These are phyloP conservation scores for Zonitis immaculata DNA, from an alignment of 2,888 invertebrate species.

Conservation along the genomic window DNA sequence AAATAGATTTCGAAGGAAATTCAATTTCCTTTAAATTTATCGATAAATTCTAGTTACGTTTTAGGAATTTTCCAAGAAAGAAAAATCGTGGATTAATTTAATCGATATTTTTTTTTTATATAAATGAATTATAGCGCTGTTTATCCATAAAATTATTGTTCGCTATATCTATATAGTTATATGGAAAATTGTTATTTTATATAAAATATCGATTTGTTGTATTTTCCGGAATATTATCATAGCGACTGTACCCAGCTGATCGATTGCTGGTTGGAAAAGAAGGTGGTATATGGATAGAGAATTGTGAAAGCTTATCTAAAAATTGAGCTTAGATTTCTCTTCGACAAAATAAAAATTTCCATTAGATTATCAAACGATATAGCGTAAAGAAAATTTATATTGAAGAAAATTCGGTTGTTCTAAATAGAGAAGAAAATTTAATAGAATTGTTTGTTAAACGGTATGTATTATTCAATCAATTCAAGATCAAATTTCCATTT, in stretches of 20 bases:
- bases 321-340: background rate
- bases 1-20: background rate
- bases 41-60: background rate
- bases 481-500: background rate
- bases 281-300: constrained; percentile 27
- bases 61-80: no score
- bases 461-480: background rate
- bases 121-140: no score
- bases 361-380: background rate
- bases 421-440: background rate
- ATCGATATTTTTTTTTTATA: no score
- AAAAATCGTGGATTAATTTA: no score
- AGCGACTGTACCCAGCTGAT: constrained; percentile 45
- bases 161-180: no score
- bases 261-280: constrained; percentile 36
- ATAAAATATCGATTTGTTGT: constrained; percentile 27
- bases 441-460: background rate
- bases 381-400: no score
- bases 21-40: no score
- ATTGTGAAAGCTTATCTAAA: constrained; percentile 11
- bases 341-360: background rate
- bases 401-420: background rate
- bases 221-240: constrained; percentile 23
- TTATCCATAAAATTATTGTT: no score
- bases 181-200: constrained; percentile 7